These are phyloP conservation scores for Trypoxylus dichotomus DNA, from an alignment of 1,140 invertebrate species.

Conservation along the genomic window DNA sequence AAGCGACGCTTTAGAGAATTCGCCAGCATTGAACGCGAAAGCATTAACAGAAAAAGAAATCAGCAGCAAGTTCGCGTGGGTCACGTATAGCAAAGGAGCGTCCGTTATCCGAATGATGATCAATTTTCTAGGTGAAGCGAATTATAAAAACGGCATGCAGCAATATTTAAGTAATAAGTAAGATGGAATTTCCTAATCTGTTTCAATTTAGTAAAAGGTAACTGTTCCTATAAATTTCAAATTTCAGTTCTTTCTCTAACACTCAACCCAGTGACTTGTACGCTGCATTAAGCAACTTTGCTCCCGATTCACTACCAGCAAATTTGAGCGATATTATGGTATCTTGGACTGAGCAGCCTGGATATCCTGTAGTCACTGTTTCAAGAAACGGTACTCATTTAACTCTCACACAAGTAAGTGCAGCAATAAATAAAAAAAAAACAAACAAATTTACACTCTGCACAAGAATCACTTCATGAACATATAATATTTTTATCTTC, in stretches of 20 bases:
- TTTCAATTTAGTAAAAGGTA: slow-evolving; percentile 31
- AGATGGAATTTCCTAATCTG: slow-evolving; percentile 35
- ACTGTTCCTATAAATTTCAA: no score
- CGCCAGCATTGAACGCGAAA: slow-evolving; percentile 49
- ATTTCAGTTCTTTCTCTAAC: slow-evolving; percentile 54
- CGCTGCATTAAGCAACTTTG: slow-evolving; percentile 38
- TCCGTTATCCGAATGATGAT: slow-evolving; percentile 63
- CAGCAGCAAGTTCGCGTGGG: slow-evolving; percentile 59
- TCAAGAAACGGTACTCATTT: slow-evolving; percentile 54
- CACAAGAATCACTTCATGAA: no score
- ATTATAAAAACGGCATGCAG: slow-evolving; percentile 63
- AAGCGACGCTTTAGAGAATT: slow-evolving; percentile 39
- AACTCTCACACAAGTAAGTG: slow-evolving; percentile 55
- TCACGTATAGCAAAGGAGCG: slow-evolving; percentile 64
- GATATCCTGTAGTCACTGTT: slow-evolving; percentile 71
- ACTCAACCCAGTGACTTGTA: slow-evolving; percentile 57
- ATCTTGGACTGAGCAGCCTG: slow-evolving; percentile 73
- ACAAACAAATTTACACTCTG: no score
- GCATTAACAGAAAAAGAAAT: slow-evolving; percentile 45
- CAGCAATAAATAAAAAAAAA: no score
- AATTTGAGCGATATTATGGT: slow-evolving; percentile 58
- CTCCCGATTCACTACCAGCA: neutral
- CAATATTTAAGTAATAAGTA: slow-evolving; percentile 59
- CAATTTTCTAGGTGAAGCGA: slow-evolving; percentile 64
- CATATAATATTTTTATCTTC: no score